phyloP scores from a whole-genome alignment of 1,140 invertebrate genomes.

The Forficula auricularia region DNA sequence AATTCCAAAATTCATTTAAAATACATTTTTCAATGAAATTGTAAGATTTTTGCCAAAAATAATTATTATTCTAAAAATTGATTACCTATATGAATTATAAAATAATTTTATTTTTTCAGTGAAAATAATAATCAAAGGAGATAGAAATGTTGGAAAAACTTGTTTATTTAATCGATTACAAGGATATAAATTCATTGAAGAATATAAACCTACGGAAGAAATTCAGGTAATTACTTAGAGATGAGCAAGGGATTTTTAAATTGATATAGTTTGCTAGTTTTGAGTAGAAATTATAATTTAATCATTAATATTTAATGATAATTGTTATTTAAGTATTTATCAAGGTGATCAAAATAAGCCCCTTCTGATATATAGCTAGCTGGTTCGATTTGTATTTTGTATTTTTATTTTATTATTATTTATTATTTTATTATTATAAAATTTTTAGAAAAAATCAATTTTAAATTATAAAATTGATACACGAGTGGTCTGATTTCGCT shows the following conservation, averaged over 20 bases:
- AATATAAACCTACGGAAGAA: slow-evolving; percentile 87
- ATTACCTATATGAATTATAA: no score
- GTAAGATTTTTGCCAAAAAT: no score
- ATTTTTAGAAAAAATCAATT: no score
- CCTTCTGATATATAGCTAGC: neutral
- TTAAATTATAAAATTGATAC: no score
- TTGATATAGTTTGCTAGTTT: slow-evolving; percentile 1
- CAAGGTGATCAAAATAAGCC: no score
- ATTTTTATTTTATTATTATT: neutral
- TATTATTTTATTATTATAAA: no score
- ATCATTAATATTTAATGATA: neutral
- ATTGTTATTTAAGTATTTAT: neutral
- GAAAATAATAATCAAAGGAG: slow-evolving; percentile 94
- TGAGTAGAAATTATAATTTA: neutral
- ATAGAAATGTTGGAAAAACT: slow-evolving; percentile 91
- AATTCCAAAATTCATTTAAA: slow-evolving; percentile 13
- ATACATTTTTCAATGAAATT: slow-evolving; percentile 2
- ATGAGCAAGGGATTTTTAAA: no score
- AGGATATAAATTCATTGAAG: slow-evolving; percentile 78
- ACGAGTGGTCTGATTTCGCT: no score
- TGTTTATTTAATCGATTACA: slow-evolving; percentile 80
- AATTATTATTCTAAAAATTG: no score
- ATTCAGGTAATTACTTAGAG: slow-evolving; percentile 67
- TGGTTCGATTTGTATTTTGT: neutral
- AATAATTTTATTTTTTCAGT: slow-evolving; percentile 52